Percentiles rank a stretch among this genome's conserved stretches.
These are phyloP conservation scores for Dilophus febrilis DNA, from an alignment of 2,888 invertebrate species.

Conservation along the genomic window DNA sequence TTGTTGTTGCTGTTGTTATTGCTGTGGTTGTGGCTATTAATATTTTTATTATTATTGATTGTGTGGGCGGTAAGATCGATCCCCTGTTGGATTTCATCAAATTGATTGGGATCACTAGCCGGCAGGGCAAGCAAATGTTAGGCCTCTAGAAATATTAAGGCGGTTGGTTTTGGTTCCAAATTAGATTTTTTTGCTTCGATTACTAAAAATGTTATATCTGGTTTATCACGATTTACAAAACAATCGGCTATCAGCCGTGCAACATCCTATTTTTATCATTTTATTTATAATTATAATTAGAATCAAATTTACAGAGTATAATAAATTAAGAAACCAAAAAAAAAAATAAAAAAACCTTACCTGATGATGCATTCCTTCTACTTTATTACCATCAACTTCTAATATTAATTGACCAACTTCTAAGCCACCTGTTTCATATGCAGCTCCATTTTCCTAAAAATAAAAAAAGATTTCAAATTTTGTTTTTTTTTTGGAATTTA, in stretches of 20 bases:
- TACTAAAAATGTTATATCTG: slow-evolving; percentile 83
- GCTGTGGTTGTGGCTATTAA: too few relatives aligned
- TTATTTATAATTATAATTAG: neutral
- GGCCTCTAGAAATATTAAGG: slow-evolving; percentile 79
- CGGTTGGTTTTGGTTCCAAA: slow-evolving; percentile 80
- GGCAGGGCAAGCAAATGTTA: slow-evolving; percentile 81
- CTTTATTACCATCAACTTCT: slow-evolving; percentile 70
- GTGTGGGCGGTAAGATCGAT: slow-evolving; percentile 24
- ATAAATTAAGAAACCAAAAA: neutral
- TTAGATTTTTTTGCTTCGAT: slow-evolving; percentile 85
- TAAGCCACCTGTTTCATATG: slow-evolving; percentile 79
- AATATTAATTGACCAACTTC: slow-evolving; percentile 89
- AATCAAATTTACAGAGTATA: neutral
- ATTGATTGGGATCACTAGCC: slow-evolving; percentile 42
- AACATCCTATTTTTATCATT: slow-evolving; percentile 39
- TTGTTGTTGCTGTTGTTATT: too few relatives aligned
- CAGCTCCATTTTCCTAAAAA: slow-evolving; percentile 84
- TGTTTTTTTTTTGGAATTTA: too few relatives aligned
- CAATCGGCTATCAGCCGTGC: slow-evolving; percentile 85
- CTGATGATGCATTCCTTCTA: slow-evolving; percentile 68
- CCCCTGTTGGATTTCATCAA: slow-evolving; percentile 20
- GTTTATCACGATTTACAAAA: slow-evolving; percentile 73
- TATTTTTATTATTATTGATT: neutral
- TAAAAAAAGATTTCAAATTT: too few relatives aligned
- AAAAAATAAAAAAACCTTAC: slow-evolving; percentile 12